Evolutionary conservation across 2,888 invertebrate genomes (phyloP).

Genomic region (Drosophila siamana): DNA sequence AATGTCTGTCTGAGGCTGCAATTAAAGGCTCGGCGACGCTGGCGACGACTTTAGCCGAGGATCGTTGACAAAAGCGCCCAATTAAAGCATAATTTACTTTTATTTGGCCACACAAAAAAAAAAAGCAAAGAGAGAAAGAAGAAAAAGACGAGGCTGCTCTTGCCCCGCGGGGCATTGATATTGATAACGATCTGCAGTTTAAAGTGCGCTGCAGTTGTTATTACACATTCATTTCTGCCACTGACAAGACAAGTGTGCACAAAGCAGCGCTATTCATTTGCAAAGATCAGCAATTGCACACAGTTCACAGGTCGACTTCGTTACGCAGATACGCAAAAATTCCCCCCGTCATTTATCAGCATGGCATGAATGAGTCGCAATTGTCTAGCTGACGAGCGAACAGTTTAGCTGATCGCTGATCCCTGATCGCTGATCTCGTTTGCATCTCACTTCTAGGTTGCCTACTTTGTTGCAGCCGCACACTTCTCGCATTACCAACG

Average conservation of each 20-base stretch:
- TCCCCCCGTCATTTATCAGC: too few relatives aligned
- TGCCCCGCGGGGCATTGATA: constrained; percentile 7
- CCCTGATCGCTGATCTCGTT: too few relatives aligned
- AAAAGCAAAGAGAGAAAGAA: too few relatives aligned
- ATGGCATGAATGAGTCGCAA: constrained; percentile 7
- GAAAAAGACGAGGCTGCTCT: constrained; percentile 42
- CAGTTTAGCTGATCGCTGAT: neutral
- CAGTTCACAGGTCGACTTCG: constrained; percentile 8
- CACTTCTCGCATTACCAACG: constrained; percentile 65
- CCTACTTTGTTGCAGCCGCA: too few relatives aligned
- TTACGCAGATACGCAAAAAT: neutral
- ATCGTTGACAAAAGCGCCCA: constrained; percentile 75
- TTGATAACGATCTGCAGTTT: constrained; percentile 1
- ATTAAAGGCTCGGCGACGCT: constrained; percentile 55
- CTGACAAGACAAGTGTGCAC: too few relatives aligned
- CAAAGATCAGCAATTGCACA: neutral
- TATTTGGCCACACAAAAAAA: constrained; percentile 44
- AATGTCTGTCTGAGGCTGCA: constrained; percentile 50
- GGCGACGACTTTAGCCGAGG: neutral
- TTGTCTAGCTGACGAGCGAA: neutral
- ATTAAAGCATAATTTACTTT: constrained; percentile 79
- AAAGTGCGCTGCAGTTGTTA: neutral
- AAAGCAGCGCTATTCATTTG: neutral
- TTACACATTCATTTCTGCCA: too few relatives aligned
- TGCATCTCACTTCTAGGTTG: too few relatives aligned